phyloP scores from a whole-genome alignment of 2,113 vertebrate species.

The Pyrgilauda ruficollis region DNA sequence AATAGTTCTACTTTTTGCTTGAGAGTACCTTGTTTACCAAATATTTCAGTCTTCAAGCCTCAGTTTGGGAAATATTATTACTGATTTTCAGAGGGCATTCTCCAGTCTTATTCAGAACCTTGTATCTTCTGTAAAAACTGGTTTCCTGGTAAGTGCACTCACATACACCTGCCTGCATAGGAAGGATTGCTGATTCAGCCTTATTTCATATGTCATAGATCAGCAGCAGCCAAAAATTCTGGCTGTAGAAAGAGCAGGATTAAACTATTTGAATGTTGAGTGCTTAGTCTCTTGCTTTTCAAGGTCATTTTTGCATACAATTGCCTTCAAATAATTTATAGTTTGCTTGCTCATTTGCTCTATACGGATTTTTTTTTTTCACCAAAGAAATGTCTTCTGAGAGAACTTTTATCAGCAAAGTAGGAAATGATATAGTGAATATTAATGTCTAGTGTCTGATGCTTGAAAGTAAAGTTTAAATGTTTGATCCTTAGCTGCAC shows the following conservation, averaged over 20 bases:
- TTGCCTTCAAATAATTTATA: conserved; percentile 48
- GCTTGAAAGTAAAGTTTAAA: conserved; percentile 20
- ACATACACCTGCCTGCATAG: not conserved
- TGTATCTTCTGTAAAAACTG: not conserved
- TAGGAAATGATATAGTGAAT: conserved; percentile 40
- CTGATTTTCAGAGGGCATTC: not conserved
- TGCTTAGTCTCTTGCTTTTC: conserved; percentile 28
- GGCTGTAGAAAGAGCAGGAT: not conserved
- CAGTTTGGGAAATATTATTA: not conserved
- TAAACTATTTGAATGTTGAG: conserved; percentile 13
- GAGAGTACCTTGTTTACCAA: not conserved
- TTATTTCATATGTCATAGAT: not conserved
- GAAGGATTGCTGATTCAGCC: not conserved
- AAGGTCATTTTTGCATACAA: conserved; percentile 15
- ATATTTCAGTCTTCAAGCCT: not conserved
- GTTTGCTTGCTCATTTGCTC: conserved; percentile 11
- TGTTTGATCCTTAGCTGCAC: conserved; percentile 47
- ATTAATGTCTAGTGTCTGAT: conserved; percentile 27
- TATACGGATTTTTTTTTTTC: not conserved
- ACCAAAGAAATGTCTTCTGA: conserved; percentile 22
- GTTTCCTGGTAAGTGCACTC: not conserved
- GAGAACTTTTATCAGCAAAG: conserved; percentile 29
- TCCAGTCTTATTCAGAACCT: not conserved
- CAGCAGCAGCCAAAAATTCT: not conserved
- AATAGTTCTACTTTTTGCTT: not conserved